A percentile compares a stretch with the other conserved stretches of the same genome.
Evolutionary conservation across 2,797 vertebrate species (phyloP).

Genomic region (Nyctalus aviator): DNA sequence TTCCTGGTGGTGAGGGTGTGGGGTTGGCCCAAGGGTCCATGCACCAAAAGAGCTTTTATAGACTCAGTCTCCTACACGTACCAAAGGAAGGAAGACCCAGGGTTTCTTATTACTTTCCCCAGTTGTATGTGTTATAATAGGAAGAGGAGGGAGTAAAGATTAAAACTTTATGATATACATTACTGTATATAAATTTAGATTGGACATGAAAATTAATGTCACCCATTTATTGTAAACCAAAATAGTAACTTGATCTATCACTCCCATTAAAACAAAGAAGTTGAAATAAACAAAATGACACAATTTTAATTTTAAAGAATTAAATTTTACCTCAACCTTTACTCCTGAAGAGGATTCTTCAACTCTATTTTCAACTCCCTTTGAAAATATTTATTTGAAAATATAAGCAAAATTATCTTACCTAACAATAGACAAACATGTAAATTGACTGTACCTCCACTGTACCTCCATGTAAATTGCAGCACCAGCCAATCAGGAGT

Average conservation of each 20-base stretch:
- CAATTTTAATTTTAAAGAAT: background rate
- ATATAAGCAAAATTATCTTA: background rate
- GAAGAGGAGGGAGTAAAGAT: background rate
- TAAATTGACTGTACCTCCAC: too few species aligned
- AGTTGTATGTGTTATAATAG: background rate
- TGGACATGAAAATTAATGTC: background rate
- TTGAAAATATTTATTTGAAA: background rate
- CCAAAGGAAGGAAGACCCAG: background rate
- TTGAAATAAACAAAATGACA: background rate
- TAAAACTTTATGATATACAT: background rate
- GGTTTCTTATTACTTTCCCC: background rate
- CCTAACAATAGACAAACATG: too few species aligned
- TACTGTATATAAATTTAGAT: background rate
- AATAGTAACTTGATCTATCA: background rate
- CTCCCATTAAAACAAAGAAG: background rate
- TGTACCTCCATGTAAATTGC: too few species aligned
- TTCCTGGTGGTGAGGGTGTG: background rate
- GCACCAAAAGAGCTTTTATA: background rate
- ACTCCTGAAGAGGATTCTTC: background rate
- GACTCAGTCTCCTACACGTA: background rate
- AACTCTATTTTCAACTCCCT: background rate
- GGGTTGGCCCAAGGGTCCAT: background rate
- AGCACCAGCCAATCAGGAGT: too few species aligned
- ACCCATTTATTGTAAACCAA: background rate
- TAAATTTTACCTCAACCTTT: background rate